phyloP scores from a whole-genome alignment of 1,140 invertebrate species.

The Neodiprion lecontei region DNA sequence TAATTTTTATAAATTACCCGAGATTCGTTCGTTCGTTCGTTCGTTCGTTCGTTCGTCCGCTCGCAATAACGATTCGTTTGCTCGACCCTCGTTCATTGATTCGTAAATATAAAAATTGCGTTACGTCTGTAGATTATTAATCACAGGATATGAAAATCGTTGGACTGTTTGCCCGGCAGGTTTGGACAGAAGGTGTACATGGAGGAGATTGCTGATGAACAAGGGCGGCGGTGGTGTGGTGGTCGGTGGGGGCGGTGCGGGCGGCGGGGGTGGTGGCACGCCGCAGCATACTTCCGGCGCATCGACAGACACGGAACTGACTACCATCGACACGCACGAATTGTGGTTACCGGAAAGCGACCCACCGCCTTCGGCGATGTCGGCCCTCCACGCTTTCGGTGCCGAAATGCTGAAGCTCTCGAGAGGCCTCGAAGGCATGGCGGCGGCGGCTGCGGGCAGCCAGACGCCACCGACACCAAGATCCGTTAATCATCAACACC shows the following conservation, averaged over 20 bases:
- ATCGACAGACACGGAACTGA: conserved; percentile 82
- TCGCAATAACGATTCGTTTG: too few relatives aligned
- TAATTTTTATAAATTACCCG: too few relatives aligned
- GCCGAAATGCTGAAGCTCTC: conserved; percentile 83
- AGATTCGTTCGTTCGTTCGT: too few relatives aligned
- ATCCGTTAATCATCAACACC: conserved; percentile 17
- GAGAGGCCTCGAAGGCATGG: conserved; percentile 70
- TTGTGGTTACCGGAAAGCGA: conserved; percentile 82
- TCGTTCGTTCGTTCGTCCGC: too few relatives aligned
- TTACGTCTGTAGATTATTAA: too few relatives aligned
- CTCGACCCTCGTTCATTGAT: too few relatives aligned
- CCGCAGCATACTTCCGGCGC: conserved; percentile 75
- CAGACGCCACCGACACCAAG: conserved; percentile 27
- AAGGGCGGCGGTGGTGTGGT: conserved; percentile 26
- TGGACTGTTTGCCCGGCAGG: conserved; percentile 25
- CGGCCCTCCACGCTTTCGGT: conserved; percentile 81
- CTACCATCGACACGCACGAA: conserved; percentile 79
- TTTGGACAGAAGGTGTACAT: conserved; percentile 69
- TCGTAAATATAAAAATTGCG: too few relatives aligned
- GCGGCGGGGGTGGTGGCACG: conserved; percentile 57
- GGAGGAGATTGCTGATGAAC: conserved; percentile 65
- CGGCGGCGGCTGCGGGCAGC: conserved; percentile 43
- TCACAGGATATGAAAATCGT: too few relatives aligned
- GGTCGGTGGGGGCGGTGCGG: neutral
- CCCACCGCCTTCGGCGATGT: conserved; percentile 79